A percentile compares a stretch with the other conserved stretches of the same genome.
Evolutionary conservation across 2,888 invertebrate genomes (phyloP).

Genomic region (Beris morrisii): DNA sequence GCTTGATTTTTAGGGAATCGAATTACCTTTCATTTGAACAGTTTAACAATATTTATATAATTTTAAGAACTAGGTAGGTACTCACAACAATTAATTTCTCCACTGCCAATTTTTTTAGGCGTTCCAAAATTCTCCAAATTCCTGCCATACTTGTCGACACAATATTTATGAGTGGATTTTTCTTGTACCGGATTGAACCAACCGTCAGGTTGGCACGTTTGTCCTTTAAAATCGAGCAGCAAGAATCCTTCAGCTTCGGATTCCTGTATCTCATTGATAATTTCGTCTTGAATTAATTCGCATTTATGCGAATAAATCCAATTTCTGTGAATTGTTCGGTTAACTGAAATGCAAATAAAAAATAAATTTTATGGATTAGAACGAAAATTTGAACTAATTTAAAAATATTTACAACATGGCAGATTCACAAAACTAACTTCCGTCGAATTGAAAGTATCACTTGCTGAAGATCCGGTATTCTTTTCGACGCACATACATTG

Average conservation of each 20-base stretch:
- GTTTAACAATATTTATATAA: too few species aligned
- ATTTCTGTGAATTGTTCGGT: constrained; percentile 49
- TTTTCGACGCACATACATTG: constrained; percentile 65
- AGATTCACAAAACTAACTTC: constrained; percentile 51
- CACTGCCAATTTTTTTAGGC: constrained; percentile 50
- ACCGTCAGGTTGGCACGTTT: constrained; percentile 60
- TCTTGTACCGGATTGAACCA: constrained; percentile 51
- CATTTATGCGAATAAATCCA: constrained; percentile 55
- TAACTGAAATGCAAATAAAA: constrained; percentile 45
- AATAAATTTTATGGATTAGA: background rate
- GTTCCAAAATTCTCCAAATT: constrained; percentile 60
- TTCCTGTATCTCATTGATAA: constrained; percentile 47
- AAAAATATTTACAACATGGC: constrained; percentile 57
- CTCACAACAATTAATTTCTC: constrained; percentile 66
- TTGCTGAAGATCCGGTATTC: constrained; percentile 58
- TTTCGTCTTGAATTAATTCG: constrained; percentile 49
- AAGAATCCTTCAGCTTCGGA: constrained; percentile 48
- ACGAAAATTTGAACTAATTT: background rate
- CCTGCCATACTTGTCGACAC: constrained; percentile 62
- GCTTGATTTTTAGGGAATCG: too few species aligned
- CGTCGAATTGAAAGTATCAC: constrained; percentile 50
- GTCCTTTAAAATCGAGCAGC: constrained; percentile 50
- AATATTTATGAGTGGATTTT: constrained; percentile 60
- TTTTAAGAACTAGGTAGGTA: constrained; percentile 39
- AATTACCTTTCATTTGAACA: too few species aligned